Evolutionary conservation across 2,113 vertebrate species (phyloP).

Genomic region (Myxocyprinus asiaticus): DNA sequence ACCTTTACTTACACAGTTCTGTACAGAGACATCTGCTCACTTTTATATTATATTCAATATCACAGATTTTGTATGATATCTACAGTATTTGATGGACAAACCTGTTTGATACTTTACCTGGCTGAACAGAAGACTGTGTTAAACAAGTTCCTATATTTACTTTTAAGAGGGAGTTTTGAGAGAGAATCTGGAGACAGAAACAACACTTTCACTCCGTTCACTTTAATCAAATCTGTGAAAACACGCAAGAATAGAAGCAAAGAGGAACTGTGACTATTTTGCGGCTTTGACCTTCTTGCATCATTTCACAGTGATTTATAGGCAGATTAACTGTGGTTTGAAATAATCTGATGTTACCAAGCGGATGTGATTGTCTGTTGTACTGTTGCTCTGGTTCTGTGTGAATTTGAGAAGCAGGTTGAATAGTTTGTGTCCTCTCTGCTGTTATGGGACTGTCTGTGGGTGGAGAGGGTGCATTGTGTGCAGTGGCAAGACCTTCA

Average conservation of each 20-base stretch:
- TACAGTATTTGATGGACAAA: too few species aligned
- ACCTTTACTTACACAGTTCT: neutral
- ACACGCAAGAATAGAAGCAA: neutral
- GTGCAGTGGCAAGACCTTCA: constrained; percentile 66
- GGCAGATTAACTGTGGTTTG: neutral
- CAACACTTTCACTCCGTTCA: constrained; percentile 70
- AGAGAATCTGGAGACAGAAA: constrained; percentile 82
- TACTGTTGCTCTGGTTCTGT: too few species aligned
- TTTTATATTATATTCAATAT: too few species aligned
- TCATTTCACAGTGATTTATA: too few species aligned
- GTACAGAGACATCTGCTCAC: neutral
- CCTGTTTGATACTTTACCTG: constrained; percentile 68
- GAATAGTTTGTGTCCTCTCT: neutral
- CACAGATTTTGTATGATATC: too few species aligned
- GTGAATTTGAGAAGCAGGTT: neutral
- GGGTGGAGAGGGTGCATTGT: neutral
- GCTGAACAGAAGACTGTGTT: constrained; percentile 78
- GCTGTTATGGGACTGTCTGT: neutral
- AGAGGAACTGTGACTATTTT: too few species aligned
- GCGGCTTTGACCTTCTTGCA: too few species aligned
- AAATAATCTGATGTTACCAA: neutral
- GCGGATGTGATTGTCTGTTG: neutral
- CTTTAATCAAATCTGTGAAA: constrained; percentile 62
- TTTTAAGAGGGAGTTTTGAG: constrained; percentile 73
- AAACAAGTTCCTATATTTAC: constrained; percentile 74